These are phyloP conservation scores for Excalfactoria chinensis DNA, from an alignment of 2,113 vertebrate species.

Conservation along the genomic window DNA sequence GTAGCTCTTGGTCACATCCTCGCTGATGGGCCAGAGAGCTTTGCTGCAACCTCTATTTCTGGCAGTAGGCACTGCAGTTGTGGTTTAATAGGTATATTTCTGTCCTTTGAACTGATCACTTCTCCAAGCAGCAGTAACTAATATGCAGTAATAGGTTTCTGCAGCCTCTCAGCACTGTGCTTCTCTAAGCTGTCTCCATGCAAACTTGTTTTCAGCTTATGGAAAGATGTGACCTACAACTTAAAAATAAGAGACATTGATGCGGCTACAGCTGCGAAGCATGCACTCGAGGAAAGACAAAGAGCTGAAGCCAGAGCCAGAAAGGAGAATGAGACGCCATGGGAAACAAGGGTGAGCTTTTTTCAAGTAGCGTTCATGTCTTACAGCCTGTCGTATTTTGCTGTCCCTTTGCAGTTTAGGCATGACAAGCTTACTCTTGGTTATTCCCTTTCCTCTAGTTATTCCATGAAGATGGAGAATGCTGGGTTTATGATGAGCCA, in stretches of 20 bases:
- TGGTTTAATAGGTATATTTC: background rate
- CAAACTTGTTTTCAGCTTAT: conserved; percentile 80
- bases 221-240: conserved; percentile 96
- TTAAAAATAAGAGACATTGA: conserved; percentile 96
- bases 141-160: background rate
- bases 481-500: conserved; percentile 97
- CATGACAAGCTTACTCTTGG: fast-evolving
- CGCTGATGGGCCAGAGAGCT: background rate
- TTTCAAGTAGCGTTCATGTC: background rate
- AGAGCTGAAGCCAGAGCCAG: conserved; percentile 94
- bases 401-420: fast-evolving
- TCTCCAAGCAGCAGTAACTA: background rate
- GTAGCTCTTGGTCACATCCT: background rate
- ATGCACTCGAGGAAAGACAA: conserved; percentile 94
- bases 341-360: conserved; percentile 95
- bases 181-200: background rate
- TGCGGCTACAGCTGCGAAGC: conserved; percentile 94
- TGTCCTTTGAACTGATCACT: background rate
- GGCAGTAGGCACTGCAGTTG: background rate
- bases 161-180: background rate
- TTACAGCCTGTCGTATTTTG: background rate
- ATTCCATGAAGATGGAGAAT: conserved; percentile 98
- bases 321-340: conserved; percentile 93
- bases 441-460: conserved; percentile 75
- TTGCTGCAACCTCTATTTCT: background rate